Evolutionary conservation across 2,888 invertebrate species (phyloP).

Genomic region (Euzetes globulus): DNA sequence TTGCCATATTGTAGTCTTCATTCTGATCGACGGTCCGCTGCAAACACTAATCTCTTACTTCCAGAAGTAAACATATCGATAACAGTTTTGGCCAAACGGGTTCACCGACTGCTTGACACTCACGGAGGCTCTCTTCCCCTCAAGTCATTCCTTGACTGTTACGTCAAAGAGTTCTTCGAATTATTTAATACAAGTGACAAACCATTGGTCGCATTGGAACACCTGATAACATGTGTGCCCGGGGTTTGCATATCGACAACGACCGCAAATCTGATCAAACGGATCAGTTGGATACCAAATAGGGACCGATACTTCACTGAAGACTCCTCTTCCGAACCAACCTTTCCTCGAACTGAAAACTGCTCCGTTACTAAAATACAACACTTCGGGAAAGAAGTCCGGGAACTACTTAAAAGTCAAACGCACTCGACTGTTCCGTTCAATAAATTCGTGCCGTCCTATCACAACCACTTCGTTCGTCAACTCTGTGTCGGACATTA

Average conservation of each 20-base stretch:
- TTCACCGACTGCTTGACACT: slow-evolving; percentile 60
- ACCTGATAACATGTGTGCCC: slow-evolving; percentile 73
- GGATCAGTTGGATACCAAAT: slow-evolving; percentile 6
- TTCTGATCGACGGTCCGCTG: neutral
- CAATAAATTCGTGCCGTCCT: slow-evolving; percentile 81
- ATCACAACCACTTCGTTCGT: slow-evolving; percentile 91
- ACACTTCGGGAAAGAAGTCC: slow-evolving; percentile 75
- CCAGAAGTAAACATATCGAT: slow-evolving; percentile 57
- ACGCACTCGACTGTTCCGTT: slow-evolving; percentile 74
- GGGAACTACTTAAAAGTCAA: slow-evolving; percentile 71
- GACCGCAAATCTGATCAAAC: neutral
- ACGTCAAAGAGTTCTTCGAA: slow-evolving; percentile 23
- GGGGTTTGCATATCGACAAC: slow-evolving; percentile 53
- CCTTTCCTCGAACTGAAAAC: neutral
- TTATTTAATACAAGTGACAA: slow-evolving; percentile 36
- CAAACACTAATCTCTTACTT: slow-evolving; percentile 48
- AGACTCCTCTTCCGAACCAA: neutral
- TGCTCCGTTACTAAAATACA: slow-evolving; percentile 61
- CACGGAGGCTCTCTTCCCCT: slow-evolving; percentile 71
- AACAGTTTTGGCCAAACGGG: slow-evolving; percentile 57
- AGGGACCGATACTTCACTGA: neutral
- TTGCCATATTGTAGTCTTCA: neutral
- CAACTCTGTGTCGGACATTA: slow-evolving; percentile 93
- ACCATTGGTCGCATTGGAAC: slow-evolving; percentile 67
- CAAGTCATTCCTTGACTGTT: slow-evolving; percentile 57